Base-by-base conservation (phyloP, 2,888 invertebrate genomes). In the Amiota minor region DNA sequence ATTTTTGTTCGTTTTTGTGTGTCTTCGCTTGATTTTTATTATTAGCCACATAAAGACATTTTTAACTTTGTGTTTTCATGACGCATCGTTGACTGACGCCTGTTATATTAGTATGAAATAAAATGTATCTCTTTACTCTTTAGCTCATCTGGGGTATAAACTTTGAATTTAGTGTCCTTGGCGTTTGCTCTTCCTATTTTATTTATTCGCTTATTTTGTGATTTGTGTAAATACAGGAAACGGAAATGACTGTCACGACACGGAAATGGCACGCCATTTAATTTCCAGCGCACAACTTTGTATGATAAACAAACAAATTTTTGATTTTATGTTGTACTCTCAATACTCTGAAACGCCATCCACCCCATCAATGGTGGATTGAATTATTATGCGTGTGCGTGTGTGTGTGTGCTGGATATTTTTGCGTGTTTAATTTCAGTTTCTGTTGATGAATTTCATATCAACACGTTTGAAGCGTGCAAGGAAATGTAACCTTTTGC, bases 241-340 rank as follows among this genome's bases (percentile, higher is more conserved):
- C 83, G 83, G 83, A 83, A 83, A 83, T 83, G 86, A 85, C 83
- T 81, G 83, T 85, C 83, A 83, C 83, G 86, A 85, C 86, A 83
- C 86, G 83, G 83, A 83, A 83, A 83, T 83, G 83, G 83, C 83
- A 83, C 86, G 84, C 86, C 83, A 85, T 83, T 83, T 83, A 85
- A 83, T 83, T 83, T 83, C 83, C 81, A 78, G 78, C 79, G 69
- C 4, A 35, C 35, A 50, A 68, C 67, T 35, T 68, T 23, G 50
- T 68, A 35, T 35, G 35, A 35, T 35, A 35, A 53, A 68, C 67
- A 68, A 68, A 68, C 67, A 68, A 68, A 68, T 68, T 68, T 47
- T 68, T 53, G 50, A 35, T 68, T 68, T 53, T 53, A 53, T 68
- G 67, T 11, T 18, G 12, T 59, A 59, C 20, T 6, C 18, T n/a